Percentiles rank a stretch among this genome's conserved stretches.
Evolutionary conservation across 2,888 invertebrate genomes (phyloP).

Genomic region (Zelleria hepariella): DNA sequence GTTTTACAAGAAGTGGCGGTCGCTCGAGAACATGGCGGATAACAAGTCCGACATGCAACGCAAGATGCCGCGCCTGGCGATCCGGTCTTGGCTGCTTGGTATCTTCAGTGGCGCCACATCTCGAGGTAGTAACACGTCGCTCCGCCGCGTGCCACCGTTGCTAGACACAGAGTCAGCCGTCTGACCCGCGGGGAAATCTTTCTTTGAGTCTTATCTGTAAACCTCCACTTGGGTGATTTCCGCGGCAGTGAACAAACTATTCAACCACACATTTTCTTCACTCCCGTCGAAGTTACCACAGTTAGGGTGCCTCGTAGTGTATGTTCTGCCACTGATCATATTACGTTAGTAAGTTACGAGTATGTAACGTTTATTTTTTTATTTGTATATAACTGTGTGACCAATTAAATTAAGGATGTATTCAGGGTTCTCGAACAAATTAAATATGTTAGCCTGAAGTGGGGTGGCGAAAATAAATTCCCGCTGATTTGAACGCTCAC

Average conservation of each 20-base stretch:
- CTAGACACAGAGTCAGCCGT: constrained; percentile 66
- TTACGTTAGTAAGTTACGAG: not conserved
- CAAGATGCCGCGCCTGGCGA: constrained; percentile 76
- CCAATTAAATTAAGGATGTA: not conserved
- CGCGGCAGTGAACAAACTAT: no score
- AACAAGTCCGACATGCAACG: constrained; percentile 46
- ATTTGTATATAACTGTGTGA: not conserved
- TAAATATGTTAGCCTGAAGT: not conserved
- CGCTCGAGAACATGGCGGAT: constrained; percentile 78
- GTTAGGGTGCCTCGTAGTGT: not conserved
- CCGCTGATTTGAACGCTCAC: no score
- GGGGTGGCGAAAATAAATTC: no score
- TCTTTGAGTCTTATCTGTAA: not conserved
- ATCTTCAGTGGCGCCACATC: constrained; percentile 81
- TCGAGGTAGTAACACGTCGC: constrained; percentile 72
- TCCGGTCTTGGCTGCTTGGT: constrained; percentile 82
- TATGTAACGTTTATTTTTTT: not conserved
- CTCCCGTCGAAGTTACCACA: not conserved
- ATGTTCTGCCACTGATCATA: not conserved
- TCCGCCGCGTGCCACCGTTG: constrained; percentile 57
- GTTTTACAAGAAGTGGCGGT: constrained; percentile 82
- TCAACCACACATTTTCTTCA: no score
- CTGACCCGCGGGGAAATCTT: constrained; percentile 23
- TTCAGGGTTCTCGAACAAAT: not conserved
- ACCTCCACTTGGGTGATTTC: not conserved